These are phyloP conservation scores for Mamestra configurata DNA, from an alignment of 1,140 invertebrate genomes.

Conservation along the genomic window DNA sequence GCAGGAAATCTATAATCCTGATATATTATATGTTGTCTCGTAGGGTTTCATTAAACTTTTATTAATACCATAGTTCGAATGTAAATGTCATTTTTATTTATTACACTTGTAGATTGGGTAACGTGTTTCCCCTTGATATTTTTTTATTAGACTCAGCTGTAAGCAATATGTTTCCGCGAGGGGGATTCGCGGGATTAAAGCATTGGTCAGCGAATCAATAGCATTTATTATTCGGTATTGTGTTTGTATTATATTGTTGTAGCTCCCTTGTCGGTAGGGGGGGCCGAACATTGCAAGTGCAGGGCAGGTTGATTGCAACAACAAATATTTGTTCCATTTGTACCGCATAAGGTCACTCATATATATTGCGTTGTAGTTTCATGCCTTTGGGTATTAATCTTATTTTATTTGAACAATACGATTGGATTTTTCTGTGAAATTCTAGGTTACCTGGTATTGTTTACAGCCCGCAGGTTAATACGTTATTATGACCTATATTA, in stretches of 20 bases:
- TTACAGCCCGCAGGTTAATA: neutral
- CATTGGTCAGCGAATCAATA: slow-evolving; percentile 78
- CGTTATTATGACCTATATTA: neutral
- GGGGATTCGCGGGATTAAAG: slow-evolving; percentile 72
- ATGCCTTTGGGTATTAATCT: neutral
- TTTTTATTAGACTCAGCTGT: slow-evolving; percentile 59
- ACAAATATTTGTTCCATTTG: slow-evolving; percentile 5
- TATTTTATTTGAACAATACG: neutral
- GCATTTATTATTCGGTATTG: slow-evolving; percentile 68
- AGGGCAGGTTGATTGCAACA: slow-evolving; percentile 5
- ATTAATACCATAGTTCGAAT: slow-evolving; percentile 33
- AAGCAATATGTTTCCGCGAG: slow-evolving; percentile 71
- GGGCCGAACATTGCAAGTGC: slow-evolving; percentile 26
- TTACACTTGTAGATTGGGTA: slow-evolving; percentile 45
- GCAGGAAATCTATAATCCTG: neutral
- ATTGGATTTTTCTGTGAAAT: neutral
- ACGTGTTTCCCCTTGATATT: slow-evolving; percentile 46
- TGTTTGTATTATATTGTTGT: slow-evolving; percentile 63
- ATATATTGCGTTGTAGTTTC: neutral
- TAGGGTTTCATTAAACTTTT: slow-evolving; percentile 17
- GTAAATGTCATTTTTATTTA: slow-evolving; percentile 51
- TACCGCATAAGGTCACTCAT: neutral
- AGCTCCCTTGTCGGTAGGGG: neutral
- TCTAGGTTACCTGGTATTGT: neutral
- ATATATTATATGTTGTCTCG: slow-evolving; percentile 16